Evolutionary conservation across 1,140 invertebrate genomes (phyloP), one percentile per base, ranked within the genome.

Genomic region (Danaus plexippus): DNA sequence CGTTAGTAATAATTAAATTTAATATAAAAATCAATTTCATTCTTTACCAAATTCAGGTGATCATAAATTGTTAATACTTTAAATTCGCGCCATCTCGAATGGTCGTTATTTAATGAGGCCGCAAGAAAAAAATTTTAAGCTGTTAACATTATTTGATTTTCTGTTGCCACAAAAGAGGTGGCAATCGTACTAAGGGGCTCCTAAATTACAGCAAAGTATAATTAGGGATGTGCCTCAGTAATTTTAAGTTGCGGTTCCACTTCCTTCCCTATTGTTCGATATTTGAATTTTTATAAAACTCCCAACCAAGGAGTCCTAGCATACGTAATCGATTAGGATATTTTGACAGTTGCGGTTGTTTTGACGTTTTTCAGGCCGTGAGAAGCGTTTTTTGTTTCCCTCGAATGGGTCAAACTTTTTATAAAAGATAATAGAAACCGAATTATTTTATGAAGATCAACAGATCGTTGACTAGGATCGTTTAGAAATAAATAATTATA

Each of bases 291-390:
- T 63, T 58, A 63, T 61, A 56, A 45, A 64, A 61, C 59, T 65
- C 67, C 68, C 61, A 60, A 46, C 59, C 59, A 64, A 57, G 52
- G 58, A 64, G 61, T 69, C 57, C 52, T 53, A 57, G 44, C 45
- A 22, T 57, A 56, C 56, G 63, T 80, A 85, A 85, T 85, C 81
- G 78, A 85, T 85, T 82, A 78, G 52, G 47, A 77, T 73, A 75
- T 80, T 80, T 82, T 82, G 79, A 85, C 79, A 81, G 76, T 75
- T 85, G 81, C 71, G 81, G 81, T 82, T 69, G 62, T 73, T 78
- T 73, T 75, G 52, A 52, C 54, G 56, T 64, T 69, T 73, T 69
- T 66, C 49, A 52, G 18, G 49, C 12, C 47, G 44, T 65, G 43
- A n/a, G 15, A 13, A 15, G 43, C n/a, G 13, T 47, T 56, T 43